phyloP scores from a whole-genome alignment of 2,797 vertebrate genomes.

The Pseudochirops cupreus region DNA sequence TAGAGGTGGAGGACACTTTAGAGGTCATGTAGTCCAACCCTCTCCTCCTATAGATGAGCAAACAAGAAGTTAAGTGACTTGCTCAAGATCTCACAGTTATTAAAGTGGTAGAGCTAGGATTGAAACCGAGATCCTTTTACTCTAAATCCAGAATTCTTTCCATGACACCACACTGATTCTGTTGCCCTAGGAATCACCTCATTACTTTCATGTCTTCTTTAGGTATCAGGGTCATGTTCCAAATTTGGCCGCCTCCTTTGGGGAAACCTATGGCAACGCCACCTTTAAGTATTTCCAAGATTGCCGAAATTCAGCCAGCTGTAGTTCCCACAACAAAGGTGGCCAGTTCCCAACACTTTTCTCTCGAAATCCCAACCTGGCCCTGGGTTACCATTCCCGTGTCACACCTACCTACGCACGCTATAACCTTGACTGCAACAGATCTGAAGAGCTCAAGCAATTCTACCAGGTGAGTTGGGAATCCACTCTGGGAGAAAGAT shows the following conservation, averaged over 20 bases:
- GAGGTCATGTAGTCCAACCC: not conserved
- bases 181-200: not conserved
- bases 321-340: conserved; percentile 56
- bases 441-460: conserved; percentile 73
- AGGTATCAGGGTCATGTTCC: conserved; percentile 83
- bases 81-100: not conserved
- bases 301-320: conserved; percentile 64
- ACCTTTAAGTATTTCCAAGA: conserved; percentile 83
- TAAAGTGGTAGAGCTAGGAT: not conserved
- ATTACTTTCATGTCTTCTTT: not conserved
- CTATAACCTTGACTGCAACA: conserved; percentile 78
- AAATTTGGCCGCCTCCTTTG: conserved; percentile 68
- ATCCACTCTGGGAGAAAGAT: not conserved
- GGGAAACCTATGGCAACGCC: conserved; percentile 78
- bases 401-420: conserved; percentile 71
- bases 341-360: conserved; percentile 81
- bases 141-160: too few relatives aligned
- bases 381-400: not conserved
- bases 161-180: accelerated
- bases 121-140: not conserved
- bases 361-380: conserved; percentile 63
- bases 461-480: conserved; percentile 84
- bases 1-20: not conserved
- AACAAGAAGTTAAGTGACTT: not conserved
- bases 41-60: not conserved